phyloP scores from a whole-genome alignment of 2,797 vertebrate species.

The Danio kyathit region DNA sequence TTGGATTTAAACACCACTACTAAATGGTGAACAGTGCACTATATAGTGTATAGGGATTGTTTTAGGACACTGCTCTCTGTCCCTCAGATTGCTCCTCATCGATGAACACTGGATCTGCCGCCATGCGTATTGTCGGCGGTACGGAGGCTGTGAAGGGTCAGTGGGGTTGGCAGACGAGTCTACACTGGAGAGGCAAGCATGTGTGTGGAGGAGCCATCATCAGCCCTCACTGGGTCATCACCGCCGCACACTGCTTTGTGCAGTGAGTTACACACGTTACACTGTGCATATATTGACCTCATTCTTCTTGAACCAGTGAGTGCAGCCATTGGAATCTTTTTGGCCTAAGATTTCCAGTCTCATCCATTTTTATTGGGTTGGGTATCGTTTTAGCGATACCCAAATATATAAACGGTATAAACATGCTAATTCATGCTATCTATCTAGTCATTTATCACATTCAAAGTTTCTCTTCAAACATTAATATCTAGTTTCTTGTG shows the following conservation, averaged over 20 bases:
- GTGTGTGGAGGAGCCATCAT: constrained; percentile 79
- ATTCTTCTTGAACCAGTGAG: neutral
- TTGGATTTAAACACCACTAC: too few species aligned
- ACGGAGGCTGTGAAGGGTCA: constrained; percentile 59
- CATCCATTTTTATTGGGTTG: too few species aligned
- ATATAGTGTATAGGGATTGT: too few species aligned
- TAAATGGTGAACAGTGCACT: too few species aligned
- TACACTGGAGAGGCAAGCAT: constrained; percentile 79
- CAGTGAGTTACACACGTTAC: constrained; percentile 69
- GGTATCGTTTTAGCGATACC: too few species aligned
- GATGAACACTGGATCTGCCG: constrained; percentile 13
- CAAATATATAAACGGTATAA: too few species aligned
- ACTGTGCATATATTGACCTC: too few species aligned
- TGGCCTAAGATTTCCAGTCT: too few species aligned
- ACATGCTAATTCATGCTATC: too few species aligned
- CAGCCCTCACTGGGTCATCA: constrained; percentile 78
- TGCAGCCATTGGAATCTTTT: too few species aligned
- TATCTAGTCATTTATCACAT: too few species aligned
- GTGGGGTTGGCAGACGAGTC: constrained; percentile 81
- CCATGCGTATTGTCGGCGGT: constrained; percentile 77
- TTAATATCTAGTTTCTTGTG: neutral
- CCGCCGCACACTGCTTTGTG: constrained; percentile 83
- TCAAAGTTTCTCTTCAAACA: too few species aligned
- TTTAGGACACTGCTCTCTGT: neutral
- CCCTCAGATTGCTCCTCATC: constrained; percentile 66